Percentiles rank a stretch among this genome's conserved stretches.
Conservation (phyloP, 2,888 invertebrate genomes). For the Rhingia campestris region DNA sequence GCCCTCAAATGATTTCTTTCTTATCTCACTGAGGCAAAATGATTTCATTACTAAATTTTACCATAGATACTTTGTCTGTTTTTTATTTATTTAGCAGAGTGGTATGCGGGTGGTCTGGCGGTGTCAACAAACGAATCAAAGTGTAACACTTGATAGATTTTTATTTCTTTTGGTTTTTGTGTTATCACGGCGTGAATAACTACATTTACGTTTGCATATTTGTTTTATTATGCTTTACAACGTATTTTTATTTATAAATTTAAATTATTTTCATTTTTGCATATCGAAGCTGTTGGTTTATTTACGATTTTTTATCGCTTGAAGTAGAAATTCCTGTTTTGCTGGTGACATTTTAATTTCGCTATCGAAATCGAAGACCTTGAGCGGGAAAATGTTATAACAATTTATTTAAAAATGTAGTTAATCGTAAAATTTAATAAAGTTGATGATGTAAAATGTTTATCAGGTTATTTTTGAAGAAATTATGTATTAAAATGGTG, state of each 20-base stretch:
- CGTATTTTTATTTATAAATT: neutral
- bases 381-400: neutral
- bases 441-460: too few relatives aligned
- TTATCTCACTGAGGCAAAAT: constrained; percentile 18
- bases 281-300: neutral
- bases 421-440: neutral
- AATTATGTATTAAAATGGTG: too few relatives aligned
- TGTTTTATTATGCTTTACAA: neutral
- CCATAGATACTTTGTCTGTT: neutral
- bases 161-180: neutral
- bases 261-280: neutral
- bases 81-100: constrained; percentile 2
- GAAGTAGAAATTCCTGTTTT: constrained; percentile 30
- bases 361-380: constrained; percentile 5
- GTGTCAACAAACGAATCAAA: constrained; percentile 30
- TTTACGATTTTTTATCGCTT: neutral
- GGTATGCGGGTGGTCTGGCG: neutral
- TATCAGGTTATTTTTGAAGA: too few relatives aligned
- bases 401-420: neutral
- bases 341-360: constrained; percentile 30
- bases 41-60: constrained; percentile 30
- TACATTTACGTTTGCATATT: neutral
- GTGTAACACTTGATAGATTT: neutral
- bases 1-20: constrained; percentile 14
- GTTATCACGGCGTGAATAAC: constrained; percentile 4